A percentile compares a stretch with the other conserved stretches of the same genome.
These are phyloP conservation scores for Carpatolechia fugitivella DNA, from an alignment of 2,888 invertebrate species.

Conservation along the genomic window DNA sequence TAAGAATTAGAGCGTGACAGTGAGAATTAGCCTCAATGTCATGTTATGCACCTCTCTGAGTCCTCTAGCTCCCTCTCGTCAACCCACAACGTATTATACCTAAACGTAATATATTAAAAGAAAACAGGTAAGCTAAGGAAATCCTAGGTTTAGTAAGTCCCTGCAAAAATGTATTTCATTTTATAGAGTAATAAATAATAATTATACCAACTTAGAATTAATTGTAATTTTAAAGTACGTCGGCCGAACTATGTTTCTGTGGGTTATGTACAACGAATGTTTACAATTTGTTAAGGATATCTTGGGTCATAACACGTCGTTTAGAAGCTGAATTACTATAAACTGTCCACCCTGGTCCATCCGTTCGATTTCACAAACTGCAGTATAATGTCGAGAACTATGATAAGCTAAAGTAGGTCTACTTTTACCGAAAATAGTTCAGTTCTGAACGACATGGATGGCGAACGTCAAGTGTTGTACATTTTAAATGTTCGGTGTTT, in stretches of 20 bases:
- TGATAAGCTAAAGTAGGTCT: neutral
- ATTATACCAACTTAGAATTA: conserved; percentile 19
- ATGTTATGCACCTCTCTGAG: conserved; percentile 32
- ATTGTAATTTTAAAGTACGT: conserved; percentile 33
- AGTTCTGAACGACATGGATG: conserved; percentile 25
- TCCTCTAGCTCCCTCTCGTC: conserved; percentile 38
- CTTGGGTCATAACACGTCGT: conserved; percentile 15
- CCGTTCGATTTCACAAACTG: conserved; percentile 4
- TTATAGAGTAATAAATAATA: conserved; percentile 49
- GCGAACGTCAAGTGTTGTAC: conserved; percentile 23
- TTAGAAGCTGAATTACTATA: conserved; percentile 28
- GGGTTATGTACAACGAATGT: conserved; percentile 69
- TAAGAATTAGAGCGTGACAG: no score
- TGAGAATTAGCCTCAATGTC: neutral
- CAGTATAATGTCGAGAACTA: neutral
- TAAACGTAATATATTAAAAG: conserved; percentile 38
- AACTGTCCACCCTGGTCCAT: conserved; percentile 14
- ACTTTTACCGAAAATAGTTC: conserved; percentile 19
- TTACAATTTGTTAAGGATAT: conserved; percentile 24
- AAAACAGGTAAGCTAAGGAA: conserved; percentile 66
- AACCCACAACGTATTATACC: conserved; percentile 22
- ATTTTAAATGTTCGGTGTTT: conserved; percentile 36
- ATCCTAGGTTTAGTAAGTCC: conserved; percentile 44
- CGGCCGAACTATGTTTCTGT: conserved; percentile 39
- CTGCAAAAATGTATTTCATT: conserved; percentile 70